Evolutionary conservation across 2,797 vertebrate genomes (phyloP).

Genomic region (Rhinatrema bivittatum): DNA sequence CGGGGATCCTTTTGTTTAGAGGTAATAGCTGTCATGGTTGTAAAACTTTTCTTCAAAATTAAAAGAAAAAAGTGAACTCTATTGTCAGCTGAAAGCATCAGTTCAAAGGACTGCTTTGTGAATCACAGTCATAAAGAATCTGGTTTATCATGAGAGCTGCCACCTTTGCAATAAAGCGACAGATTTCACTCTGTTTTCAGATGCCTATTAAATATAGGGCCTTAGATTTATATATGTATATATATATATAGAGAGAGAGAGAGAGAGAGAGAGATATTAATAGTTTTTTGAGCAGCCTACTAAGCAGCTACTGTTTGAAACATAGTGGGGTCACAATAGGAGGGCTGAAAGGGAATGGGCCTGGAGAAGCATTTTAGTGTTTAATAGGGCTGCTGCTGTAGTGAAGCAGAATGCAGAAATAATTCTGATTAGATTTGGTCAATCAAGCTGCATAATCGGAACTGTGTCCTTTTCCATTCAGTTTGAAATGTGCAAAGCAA

Average conservation of each 20-base stretch:
- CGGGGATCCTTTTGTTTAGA: conserved; percentile 1
- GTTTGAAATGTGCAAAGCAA: conserved; percentile 2
- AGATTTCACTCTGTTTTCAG: conserved; percentile 53
- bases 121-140: background rate
- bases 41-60: conserved; percentile 8
- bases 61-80: conserved; percentile 17
- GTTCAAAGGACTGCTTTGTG: conserved; percentile 18
- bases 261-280: too few species aligned
- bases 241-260: too few species aligned
- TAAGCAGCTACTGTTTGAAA: conserved; percentile 45
- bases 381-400: conserved; percentile 54
- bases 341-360: conserved; percentile 46
- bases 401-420: conserved; percentile 81
- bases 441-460: conserved; percentile 55
- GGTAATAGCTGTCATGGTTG: background rate
- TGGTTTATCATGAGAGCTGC: conserved; percentile 15
- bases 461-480: conserved; percentile 15
- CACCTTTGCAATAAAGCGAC: conserved; percentile 36
- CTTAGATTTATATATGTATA: too few species aligned
- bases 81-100: background rate
- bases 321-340: conserved; percentile 56
- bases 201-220: conserved; percentile 54
- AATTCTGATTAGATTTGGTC: conserved; percentile 83
- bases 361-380: conserved; percentile 51
- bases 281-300: conserved; percentile 53